These are phyloP conservation scores for Nesidiocoris tenuis DNA, from an alignment of 2,888 invertebrate genomes.

Conservation along the genomic window DNA sequence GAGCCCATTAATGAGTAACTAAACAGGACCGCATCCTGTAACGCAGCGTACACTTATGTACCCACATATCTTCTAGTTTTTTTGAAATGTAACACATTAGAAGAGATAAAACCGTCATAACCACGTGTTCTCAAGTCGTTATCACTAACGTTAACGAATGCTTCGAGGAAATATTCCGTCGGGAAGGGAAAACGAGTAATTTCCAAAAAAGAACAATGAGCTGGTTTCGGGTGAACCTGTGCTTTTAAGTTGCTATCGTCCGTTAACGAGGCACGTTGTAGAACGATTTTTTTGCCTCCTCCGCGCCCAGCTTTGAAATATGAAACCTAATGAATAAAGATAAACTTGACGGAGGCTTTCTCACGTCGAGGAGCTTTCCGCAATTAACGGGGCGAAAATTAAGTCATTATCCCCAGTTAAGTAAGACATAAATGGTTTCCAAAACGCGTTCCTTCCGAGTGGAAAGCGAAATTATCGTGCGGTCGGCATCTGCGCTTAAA, in stretches of 20 bases:
- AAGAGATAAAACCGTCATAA: neutral
- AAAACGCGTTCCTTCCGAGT: neutral
- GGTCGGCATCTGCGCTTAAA: slow-evolving; percentile 37
- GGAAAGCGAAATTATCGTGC: slow-evolving; percentile 28
- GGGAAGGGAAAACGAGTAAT: neutral
- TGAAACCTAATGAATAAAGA: slow-evolving; percentile 40
- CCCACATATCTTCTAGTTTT: too few species aligned
- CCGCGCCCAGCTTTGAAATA: slow-evolving; percentile 6
- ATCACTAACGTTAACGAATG: neutral
- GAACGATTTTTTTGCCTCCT: neutral
- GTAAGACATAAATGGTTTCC: slow-evolving; percentile 34
- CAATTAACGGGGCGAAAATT: slow-evolving; percentile 34
- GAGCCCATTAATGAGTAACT: too few species aligned
- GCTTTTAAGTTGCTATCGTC: neutral
- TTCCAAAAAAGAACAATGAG: neutral
- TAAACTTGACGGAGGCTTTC: slow-evolving; percentile 13
- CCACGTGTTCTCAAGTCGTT: neutral
- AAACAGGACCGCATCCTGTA: too few species aligned
- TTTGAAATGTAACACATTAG: too few species aligned
- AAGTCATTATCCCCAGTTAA: slow-evolving; percentile 37
- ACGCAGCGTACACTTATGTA: too few species aligned
- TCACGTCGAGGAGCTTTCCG: slow-evolving; percentile 19
- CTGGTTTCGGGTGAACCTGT: neutral
- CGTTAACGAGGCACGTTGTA: neutral
- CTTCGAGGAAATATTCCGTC: neutral